Conservation (phyloP, 2,113 vertebrate species). For the human (Homo sapiens) region GRCh38 chr2:204246501-204247000, state of each 20-base stretch:
- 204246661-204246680: conserved; percentile 38
- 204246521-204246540: background rate
- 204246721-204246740: conserved; percentile 22
- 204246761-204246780: background rate
- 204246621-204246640: conserved; percentile 35
- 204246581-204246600: conserved; percentile 18
- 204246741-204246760: background rate
- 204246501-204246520: background rate
- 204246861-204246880: background rate
- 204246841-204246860: background rate
- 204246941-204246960: conserved; percentile 67
- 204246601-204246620: conserved; percentile 34
- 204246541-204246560: conserved; percentile 27
- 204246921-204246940: conserved; percentile 73
- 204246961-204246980: conserved; percentile 72
- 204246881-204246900: conserved; percentile 34
- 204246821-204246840: background rate
- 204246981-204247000: conserved; percentile 51
- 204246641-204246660: conserved; percentile 12
- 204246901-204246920: background rate
- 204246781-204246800: conserved; percentile 13
- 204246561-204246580: conserved; percentile 5
- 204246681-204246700: conserved; percentile 40
- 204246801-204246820: background rate
- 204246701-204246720: conserved; percentile 33